Conservation (phyloP, 2,888 invertebrate genomes). For the Hydropsyche betteni region DNA sequence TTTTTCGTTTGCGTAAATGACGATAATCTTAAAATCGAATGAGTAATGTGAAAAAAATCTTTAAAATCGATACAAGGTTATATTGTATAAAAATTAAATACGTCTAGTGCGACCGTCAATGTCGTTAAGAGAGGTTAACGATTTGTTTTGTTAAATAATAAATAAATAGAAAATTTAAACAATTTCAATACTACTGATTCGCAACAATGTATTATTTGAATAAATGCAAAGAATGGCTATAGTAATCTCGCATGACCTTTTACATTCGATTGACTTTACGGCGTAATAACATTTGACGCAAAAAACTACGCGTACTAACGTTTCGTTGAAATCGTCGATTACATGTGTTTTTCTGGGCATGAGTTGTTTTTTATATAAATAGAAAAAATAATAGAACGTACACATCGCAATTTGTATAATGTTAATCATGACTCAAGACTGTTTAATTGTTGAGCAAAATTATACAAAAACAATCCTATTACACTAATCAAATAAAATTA, state of each 20-base stretch:
- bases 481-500: no score
- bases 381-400: no score
- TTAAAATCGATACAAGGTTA: constrained; percentile 14
- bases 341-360: constrained; percentile 8
- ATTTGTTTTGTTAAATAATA: neutral
- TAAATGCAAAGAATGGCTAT: no score
- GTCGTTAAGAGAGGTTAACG: constrained; percentile 4
- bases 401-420: no score
- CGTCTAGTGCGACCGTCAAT: neutral
- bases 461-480: no score
- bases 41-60: neutral
- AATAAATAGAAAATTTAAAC: no score
- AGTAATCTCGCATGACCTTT: neutral
- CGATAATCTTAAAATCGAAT: no score
- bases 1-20: no score
- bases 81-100: neutral
- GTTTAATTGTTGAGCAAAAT: no score
- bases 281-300: constrained; percentile 1
- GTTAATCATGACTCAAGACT: no score
- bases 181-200: no score
- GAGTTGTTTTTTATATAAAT: neutral
- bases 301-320: neutral
- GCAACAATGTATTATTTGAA: no score
- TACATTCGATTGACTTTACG: constrained; percentile 7
- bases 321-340: neutral